phyloP scores from a whole-genome alignment of 2,113 vertebrate genomes.

The Rostratula benghalensis region DNA sequence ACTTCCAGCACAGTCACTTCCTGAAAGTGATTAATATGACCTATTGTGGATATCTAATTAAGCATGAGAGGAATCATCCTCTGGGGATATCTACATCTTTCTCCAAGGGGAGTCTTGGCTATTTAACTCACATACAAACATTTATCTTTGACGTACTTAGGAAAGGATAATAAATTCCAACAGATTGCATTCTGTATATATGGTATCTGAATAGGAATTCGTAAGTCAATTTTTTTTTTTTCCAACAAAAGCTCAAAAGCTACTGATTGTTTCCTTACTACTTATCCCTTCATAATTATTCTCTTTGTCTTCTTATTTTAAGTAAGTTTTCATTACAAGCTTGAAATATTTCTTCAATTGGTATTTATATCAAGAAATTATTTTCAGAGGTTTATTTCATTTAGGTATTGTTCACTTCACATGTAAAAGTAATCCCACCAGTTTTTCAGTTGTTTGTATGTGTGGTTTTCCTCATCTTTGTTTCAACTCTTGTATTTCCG shows the following conservation, averaged over 20 bases:
- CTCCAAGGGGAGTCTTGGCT: background rate
- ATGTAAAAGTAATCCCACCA: background rate
- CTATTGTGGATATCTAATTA: constrained; percentile 11
- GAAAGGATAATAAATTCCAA: constrained; percentile 2
- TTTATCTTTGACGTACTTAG: constrained; percentile 2
- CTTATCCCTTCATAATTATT: background rate
- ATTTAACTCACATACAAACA: background rate
- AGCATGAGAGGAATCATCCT: background rate
- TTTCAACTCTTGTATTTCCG: background rate
- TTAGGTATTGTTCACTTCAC: background rate
- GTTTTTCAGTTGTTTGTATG: background rate
- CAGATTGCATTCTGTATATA: background rate
- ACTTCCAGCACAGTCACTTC: background rate
- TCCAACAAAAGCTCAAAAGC: background rate
- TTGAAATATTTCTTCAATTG: background rate
- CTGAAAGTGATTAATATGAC: background rate
- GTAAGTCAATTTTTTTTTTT: background rate
- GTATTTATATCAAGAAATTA: background rate
- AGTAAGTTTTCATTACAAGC: background rate
- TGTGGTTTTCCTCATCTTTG: background rate
- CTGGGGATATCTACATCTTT: background rate
- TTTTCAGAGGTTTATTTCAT: background rate
- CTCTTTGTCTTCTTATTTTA: background rate
- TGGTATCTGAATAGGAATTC: background rate
- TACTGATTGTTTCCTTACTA: background rate